Evolutionary conservation across 2,113 vertebrate species (phyloP).

Genomic region (Bubo scandiacus): DNA sequence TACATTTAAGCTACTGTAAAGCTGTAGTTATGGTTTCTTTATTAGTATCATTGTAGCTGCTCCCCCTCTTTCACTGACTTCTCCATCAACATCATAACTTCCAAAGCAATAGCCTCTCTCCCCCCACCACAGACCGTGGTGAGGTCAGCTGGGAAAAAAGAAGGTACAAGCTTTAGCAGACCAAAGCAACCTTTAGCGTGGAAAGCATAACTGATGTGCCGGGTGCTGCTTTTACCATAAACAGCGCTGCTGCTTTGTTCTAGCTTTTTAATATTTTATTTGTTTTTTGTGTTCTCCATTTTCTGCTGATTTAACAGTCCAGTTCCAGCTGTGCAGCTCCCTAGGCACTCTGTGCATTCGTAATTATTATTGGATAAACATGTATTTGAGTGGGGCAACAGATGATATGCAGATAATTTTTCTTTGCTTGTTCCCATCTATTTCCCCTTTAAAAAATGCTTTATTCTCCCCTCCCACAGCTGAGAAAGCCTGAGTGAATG

Average conservation of each 20-base stretch:
- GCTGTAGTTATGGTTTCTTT: not conserved
- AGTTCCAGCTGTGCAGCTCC: slow-evolving; percentile 2
- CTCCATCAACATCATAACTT: not conserved
- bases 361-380: slow-evolving; percentile 52
- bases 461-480: not conserved
- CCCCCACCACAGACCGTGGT: not conserved
- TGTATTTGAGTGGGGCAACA: slow-evolving; percentile 15
- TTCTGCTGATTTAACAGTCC: slow-evolving; percentile 9
- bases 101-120: not conserved
- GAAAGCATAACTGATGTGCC: not conserved
- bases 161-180: not conserved
- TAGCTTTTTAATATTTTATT: slow-evolving; percentile 29
- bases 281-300: not conserved
- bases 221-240: not conserved
- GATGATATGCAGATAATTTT: not conserved
- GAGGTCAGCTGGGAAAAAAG: not conserved
- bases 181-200: not conserved
- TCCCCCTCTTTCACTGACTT: not conserved
- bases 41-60: not conserved
- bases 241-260: slow-evolving; percentile 38
- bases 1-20: not conserved
- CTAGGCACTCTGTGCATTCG: not conserved
- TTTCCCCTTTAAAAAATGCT: not conserved
- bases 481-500: not conserved
- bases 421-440: not conserved